Base-by-base conservation (phyloP, 2,888 invertebrate genomes). In the Dexiosoma caninum region DNA sequence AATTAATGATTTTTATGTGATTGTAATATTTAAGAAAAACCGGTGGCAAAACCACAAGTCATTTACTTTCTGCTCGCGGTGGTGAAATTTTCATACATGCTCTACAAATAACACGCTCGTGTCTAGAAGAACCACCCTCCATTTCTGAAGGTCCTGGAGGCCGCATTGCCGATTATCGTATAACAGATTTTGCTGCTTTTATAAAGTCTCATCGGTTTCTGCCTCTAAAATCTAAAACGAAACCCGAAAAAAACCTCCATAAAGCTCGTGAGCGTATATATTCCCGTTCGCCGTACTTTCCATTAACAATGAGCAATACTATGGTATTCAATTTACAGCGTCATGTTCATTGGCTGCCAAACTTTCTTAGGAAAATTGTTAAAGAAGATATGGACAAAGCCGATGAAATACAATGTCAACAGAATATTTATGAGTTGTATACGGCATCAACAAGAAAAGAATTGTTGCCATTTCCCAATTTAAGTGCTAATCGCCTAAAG, bases 31-130 rank as follows among this genome's bases (percentile, higher is more conserved):
- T 32, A 76, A 92, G 92, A 83, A 96, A 96, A 91, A 92, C 94
- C 12, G 96, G 96, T 1, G 95, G 95, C 0, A 95, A 97, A 88
- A 94, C 96, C 0, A 95, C 97, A 27, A 97, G 97, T 0, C 98
- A 98, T 90, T 93, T 98, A 87, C 88, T 99, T 62, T 96, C 97
- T 0, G 96, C 97, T 9, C 98, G 98, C 85, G 98, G 97, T 0
- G 98, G 98, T 0, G 98, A 98, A 91, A 95, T 99, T 84, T 98
- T 97, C 91, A 96, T 99, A 82, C 98, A 98, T 83, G 95, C 97
- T 0, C 91, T 98, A 46, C 95, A 95, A 27, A 96, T 96, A 0
- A 93, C 94, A 2, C 92, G 97, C 40, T 95, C 96, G 46, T 95
- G 97, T 3, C 92, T 98, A 67, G 98, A 98, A 88, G 98, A 98